A percentile compares a stretch with the other conserved stretches of the same genome.
Conservation (phyloP, 2,797 vertebrate species). For the Picus viridis region DNA sequence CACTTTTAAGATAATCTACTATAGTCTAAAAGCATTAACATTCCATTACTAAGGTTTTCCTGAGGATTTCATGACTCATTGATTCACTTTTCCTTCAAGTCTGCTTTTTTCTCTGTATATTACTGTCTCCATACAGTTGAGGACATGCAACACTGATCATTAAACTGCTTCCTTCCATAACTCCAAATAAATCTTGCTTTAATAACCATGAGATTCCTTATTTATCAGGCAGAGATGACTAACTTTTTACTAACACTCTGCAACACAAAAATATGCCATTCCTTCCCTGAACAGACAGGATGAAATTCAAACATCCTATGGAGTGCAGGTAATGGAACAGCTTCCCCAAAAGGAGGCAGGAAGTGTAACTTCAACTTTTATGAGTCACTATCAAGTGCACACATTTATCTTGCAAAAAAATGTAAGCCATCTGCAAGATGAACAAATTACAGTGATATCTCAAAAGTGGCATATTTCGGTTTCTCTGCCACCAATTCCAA, state of each 20-base stretch:
- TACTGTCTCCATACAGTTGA: slow-evolving; percentile 63
- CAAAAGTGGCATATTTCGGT: not conserved
- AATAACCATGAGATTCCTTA: slow-evolving; percentile 61
- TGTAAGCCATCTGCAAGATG: not conserved
- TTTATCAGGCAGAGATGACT: slow-evolving; percentile 26
- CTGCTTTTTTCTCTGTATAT: slow-evolving; percentile 70
- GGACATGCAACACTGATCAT: slow-evolving; percentile 58
- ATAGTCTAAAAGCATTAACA: slow-evolving; percentile 89
- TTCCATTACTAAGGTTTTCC: slow-evolving; percentile 83
- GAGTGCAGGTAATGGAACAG: slow-evolving; percentile 54
- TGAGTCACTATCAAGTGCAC: slow-evolving; percentile 21
- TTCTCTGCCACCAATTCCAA: not conserved
- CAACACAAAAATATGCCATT: not conserved
- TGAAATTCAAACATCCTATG: slow-evolving; percentile 28
- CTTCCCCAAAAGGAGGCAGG: slow-evolving; percentile 31
- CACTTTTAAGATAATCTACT: slow-evolving; percentile 90
- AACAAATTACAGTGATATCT: not conserved
- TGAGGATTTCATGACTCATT: slow-evolving; percentile 79
- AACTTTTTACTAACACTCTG: slow-evolving; percentile 28
- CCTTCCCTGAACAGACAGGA: not conserved
- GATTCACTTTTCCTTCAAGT: slow-evolving; percentile 77
- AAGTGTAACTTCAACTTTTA: slow-evolving; percentile 64
- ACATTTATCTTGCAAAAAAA: slow-evolving; percentile 17
- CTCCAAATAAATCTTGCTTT: slow-evolving; percentile 33
- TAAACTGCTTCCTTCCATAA: slow-evolving; percentile 76